phyloP scores from a whole-genome alignment of 2,888 invertebrate genomes.

The Stenchaetothrips biformis region DNA sequence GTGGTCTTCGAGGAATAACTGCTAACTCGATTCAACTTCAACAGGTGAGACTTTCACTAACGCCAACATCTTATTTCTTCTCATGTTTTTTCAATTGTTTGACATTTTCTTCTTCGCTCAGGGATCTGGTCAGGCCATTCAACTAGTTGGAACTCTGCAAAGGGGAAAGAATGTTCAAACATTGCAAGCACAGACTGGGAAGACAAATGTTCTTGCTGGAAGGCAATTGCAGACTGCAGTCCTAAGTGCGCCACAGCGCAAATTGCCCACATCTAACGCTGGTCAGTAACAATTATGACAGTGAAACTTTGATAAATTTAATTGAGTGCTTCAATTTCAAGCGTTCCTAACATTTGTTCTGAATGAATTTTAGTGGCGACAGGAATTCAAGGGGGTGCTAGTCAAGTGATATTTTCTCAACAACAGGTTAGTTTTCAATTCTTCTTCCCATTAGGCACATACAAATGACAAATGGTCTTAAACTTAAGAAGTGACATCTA shows the following conservation, averaged over 20 bases:
- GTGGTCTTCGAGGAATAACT: background rate
- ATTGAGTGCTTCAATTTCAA: too few species aligned
- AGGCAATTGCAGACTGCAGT: background rate
- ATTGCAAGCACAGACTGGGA: background rate
- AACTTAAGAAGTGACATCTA: background rate
- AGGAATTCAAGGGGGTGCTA: background rate
- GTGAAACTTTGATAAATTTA: too few species aligned
- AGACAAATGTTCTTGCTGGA: background rate
- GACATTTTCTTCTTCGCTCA: background rate
- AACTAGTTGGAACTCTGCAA: background rate
- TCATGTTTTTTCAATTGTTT: background rate
- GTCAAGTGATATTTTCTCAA: constrained; percentile 9
- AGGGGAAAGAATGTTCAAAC: background rate
- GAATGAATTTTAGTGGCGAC: background rate
- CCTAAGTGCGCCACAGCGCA: background rate
- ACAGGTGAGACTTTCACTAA: background rate
- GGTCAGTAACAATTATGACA: too few species aligned
- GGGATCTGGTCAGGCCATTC: constrained; percentile 6
- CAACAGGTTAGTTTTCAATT: background rate
- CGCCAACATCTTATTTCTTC: background rate
- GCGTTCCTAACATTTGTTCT: background rate
- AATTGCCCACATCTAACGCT: background rate
- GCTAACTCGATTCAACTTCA: background rate
- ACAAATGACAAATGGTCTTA: background rate
- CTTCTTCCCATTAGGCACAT: background rate